phyloP scores from a whole-genome alignment of 2,888 invertebrate genomes.

The Nephrotoma appendiculata region DNA sequence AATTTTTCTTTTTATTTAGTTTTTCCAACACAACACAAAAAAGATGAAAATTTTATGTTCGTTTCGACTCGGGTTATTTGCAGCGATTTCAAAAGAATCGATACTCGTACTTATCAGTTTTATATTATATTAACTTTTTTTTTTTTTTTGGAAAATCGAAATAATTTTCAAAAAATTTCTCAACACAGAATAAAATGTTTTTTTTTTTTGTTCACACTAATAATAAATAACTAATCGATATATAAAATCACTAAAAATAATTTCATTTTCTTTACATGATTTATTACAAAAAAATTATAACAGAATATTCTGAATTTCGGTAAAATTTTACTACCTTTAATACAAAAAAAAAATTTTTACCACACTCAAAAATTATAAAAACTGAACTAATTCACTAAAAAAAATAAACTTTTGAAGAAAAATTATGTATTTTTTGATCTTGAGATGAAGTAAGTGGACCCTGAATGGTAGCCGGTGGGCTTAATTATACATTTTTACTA shows the following conservation, averaged over 20 bases:
- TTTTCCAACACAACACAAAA: neutral
- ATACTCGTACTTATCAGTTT: neutral
- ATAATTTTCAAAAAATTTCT: neutral
- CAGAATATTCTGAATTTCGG: neutral
- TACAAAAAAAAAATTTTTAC: neutral
- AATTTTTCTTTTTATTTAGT: neutral
- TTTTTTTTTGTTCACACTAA: neutral
- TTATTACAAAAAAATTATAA: neutral
- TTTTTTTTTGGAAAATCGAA: neutral
- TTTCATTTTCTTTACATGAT: neutral
- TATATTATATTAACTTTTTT: neutral
- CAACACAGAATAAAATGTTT: neutral
- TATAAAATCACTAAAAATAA: neutral
- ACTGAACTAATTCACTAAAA: neutral
- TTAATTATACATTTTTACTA: neutral
- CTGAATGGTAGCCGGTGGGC: neutral
- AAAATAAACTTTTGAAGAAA: neutral
- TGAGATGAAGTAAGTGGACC: neutral
- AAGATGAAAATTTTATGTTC: neutral
- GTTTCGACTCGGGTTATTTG: neutral
- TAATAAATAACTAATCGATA: neutral
- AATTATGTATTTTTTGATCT: neutral
- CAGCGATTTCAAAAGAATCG: constrained; percentile 1
- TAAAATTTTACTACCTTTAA: neutral
- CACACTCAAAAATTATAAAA: neutral